A percentile compares a stretch with the other conserved stretches of the same genome.
phyloP scores from a whole-genome alignment of 2,113 vertebrate species.

The Notarius lentiginosus region DNA sequence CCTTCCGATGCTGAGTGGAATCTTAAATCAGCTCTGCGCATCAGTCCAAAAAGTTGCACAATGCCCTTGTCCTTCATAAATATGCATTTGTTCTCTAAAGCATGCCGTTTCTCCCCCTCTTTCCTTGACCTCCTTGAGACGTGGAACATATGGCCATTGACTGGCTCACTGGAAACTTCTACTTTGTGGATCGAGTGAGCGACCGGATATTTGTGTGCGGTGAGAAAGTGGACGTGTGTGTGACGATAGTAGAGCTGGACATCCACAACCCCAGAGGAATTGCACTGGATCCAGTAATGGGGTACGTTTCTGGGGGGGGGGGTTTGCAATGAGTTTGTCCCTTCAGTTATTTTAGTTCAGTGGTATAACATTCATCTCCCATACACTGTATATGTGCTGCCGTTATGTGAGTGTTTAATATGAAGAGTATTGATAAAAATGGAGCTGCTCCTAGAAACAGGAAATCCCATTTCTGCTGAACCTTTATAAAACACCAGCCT shows the following conservation, averaged over 20 bases:
- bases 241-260: slow-evolving; percentile 81
- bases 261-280: slow-evolving; percentile 81
- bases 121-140: slow-evolving; percentile 66
- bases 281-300: slow-evolving; percentile 78
- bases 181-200: slow-evolving; percentile 80
- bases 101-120: background rate
- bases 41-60: background rate
- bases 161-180: slow-evolving; percentile 84
- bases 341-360: too few species aligned
- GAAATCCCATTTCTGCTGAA: too few species aligned
- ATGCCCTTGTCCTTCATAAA: slow-evolving; percentile 29
- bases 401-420: background rate
- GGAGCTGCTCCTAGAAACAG: background rate
- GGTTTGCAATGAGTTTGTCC: too few species aligned
- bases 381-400: background rate
- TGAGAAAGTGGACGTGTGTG: slow-evolving; percentile 74
- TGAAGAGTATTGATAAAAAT: too few species aligned
- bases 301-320: slow-evolving; percentile 69
- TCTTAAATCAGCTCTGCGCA: slow-evolving; percentile 19
- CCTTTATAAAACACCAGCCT: background rate
- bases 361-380: background rate
- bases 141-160: slow-evolving; percentile 82
- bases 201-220: slow-evolving; percentile 81
- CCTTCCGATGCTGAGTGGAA: slow-evolving; percentile 4
- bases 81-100: slow-evolving; percentile 21